A percentile compares a stretch with the other conserved stretches of the same genome.
Evolutionary conservation across 2,888 invertebrate species (phyloP).

Genomic region (Buathra laborator): DNA sequence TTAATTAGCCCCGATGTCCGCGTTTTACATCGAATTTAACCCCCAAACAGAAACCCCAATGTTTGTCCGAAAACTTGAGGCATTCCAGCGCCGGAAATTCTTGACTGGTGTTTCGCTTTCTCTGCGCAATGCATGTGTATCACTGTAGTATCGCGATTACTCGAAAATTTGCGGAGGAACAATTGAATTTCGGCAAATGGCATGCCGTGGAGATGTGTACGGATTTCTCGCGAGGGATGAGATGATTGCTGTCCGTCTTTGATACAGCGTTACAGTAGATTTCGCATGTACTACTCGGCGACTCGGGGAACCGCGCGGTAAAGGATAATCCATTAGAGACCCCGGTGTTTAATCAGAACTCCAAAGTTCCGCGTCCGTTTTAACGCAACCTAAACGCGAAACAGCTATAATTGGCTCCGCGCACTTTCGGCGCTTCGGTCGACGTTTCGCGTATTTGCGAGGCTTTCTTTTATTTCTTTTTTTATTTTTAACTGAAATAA

Average conservation of each 20-base stretch:
- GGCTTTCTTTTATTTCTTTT: constrained; percentile 64
- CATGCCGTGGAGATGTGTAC: neutral
- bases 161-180: constrained; percentile 58
- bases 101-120: constrained; percentile 46
- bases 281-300: constrained; percentile 29
- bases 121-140: neutral
- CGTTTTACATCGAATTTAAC: neutral
- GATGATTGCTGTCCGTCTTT: constrained; percentile 17
- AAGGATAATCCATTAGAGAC: constrained; percentile 83
- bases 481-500: constrained; percentile 73
- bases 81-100: constrained; percentile 50
- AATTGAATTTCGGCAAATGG: constrained; percentile 62
- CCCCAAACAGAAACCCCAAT: constrained; percentile 32
- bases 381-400: neutral
- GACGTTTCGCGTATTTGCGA: constrained; percentile 79
- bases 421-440: constrained; percentile 51
- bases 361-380: constrained; percentile 77
- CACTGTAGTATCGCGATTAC: constrained; percentile 24
- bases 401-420: constrained; percentile 65
- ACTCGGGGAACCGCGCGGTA: constrained; percentile 31
- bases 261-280: constrained; percentile 50
- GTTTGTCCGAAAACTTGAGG: constrained; percentile 58
- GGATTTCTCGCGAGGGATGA: neutral
- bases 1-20: neutral
- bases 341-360: constrained; percentile 84